Percentiles rank a stretch among this genome's conserved stretches.
phyloP scores from a whole-genome alignment of 2,888 invertebrate species.

The Ormyrus thymus region DNA sequence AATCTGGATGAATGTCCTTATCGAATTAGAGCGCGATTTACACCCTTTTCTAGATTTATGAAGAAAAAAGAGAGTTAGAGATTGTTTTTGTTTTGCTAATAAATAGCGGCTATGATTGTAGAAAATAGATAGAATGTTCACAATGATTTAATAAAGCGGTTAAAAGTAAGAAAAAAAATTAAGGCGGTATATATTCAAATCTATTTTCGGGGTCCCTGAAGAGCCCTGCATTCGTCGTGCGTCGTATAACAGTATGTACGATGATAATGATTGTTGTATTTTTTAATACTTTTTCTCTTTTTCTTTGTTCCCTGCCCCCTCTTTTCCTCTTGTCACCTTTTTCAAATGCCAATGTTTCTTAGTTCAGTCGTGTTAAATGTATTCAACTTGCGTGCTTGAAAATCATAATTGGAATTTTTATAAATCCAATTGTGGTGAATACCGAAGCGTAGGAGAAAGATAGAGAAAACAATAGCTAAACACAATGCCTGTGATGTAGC shows the following conservation, averaged over 20 bases:
- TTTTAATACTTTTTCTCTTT: conserved; percentile 64
- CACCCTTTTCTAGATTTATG: conserved; percentile 41
- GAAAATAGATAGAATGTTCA: conserved; percentile 26
- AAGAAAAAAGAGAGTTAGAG: conserved; percentile 21
- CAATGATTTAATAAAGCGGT: conserved; percentile 13
- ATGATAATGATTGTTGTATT: conserved; percentile 63
- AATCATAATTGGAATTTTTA: conserved; percentile 57
- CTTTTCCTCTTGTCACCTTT: conserved; percentile 18
- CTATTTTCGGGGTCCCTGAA: conserved; percentile 60
- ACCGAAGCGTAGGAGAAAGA: conserved; percentile 62
- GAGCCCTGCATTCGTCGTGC: conserved; percentile 67
- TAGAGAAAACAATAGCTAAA: conserved; percentile 67
- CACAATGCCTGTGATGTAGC: conserved; percentile 71
- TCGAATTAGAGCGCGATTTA: conserved; percentile 48
- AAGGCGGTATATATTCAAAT: conserved; percentile 64
- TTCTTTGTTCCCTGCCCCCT: conserved; percentile 53
- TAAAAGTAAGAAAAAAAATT: conserved; percentile 22
- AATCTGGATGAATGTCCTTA: conserved; percentile 14
- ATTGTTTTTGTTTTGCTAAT: conserved; percentile 40
- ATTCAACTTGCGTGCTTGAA: conserved; percentile 59
- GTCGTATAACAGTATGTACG: conserved; percentile 62
- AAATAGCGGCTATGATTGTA: conserved; percentile 30
- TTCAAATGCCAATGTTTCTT: conserved; percentile 48
- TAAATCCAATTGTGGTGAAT: conserved; percentile 55
- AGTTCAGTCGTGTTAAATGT: conserved; percentile 47